Percentiles rank a stretch among this genome's conserved stretches.
These are phyloP conservation scores for Panthera leo DNA, from an alignment of 2,113 vertebrate genomes.

Conservation along the genomic window DNA sequence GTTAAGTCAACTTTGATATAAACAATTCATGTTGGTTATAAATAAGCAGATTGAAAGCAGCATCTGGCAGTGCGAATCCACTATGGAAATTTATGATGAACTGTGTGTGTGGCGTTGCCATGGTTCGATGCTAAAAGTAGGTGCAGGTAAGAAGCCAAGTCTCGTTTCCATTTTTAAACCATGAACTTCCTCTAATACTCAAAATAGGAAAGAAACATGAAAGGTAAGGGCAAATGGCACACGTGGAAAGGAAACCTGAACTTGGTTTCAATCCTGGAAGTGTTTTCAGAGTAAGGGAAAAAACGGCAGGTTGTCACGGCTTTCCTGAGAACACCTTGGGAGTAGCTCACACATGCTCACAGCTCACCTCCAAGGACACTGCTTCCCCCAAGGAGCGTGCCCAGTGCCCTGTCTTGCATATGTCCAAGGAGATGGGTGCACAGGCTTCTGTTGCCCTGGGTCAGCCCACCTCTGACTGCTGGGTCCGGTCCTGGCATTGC, in stretches of 20 bases:
- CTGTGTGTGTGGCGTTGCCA: constrained; percentile 32
- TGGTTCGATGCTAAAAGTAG: constrained; percentile 67
- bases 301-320: neutral
- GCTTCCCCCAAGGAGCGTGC: accelerated
- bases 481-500: neutral
- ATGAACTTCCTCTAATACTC: constrained; percentile 48
- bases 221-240: neutral
- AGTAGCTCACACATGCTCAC: neutral
- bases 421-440: neutral
- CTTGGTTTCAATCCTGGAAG: neutral
- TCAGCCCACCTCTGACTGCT: too few species aligned
- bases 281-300: neutral
- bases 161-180: constrained; percentile 66
- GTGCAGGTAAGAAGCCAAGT: constrained; percentile 48
- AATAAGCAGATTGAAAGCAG: neutral
- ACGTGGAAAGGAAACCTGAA: neutral
- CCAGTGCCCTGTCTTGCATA: accelerated
- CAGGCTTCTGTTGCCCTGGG: neutral
- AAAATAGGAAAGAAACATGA: constrained; percentile 49
- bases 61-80: neutral
- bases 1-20: neutral
- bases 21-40: neutral
- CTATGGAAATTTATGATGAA: neutral
- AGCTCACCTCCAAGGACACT: neutral
- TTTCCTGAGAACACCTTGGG: accelerated